phyloP scores from a whole-genome alignment of 2,888 invertebrate species.

The Parthenolecanium corni region DNA sequence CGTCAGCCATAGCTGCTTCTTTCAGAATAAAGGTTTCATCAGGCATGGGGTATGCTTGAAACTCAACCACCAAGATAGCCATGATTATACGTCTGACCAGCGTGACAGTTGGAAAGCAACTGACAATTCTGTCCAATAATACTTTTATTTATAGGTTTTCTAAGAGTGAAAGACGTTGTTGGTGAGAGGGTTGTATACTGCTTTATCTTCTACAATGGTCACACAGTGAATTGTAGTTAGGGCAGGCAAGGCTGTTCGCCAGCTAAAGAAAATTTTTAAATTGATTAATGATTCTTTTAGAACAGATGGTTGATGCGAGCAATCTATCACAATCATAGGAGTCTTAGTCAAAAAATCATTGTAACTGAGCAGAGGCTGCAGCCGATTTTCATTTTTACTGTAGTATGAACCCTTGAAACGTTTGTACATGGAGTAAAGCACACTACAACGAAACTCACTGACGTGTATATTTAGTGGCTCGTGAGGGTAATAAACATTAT shows the following conservation, averaged over 20 bases:
- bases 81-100: no score
- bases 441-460: neutral
- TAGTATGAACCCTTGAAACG: neutral
- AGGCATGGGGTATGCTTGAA: no score
- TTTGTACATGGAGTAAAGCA: neutral
- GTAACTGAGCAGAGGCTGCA: neutral
- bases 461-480: neutral
- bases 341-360: neutral
- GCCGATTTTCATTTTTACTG: neutral
- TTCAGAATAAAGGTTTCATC: no score
- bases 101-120: no score
- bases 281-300: neutral
- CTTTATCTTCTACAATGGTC: conserved; percentile 8
- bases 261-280: neutral
- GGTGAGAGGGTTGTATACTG: conserved; percentile 15
- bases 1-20: no score
- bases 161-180: no score
- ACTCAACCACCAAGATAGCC: no score
- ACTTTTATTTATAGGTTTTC: no score
- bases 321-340: neutral
- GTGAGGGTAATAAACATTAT: no score
- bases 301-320: neutral
- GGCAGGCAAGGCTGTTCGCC: neutral
- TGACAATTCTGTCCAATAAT: no score
- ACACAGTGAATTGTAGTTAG: neutral